Evolutionary conservation across 2,888 invertebrate genomes (phyloP), one percentile per base, ranked within the genome.

Genomic region (Limenitis arthemis): DNA sequence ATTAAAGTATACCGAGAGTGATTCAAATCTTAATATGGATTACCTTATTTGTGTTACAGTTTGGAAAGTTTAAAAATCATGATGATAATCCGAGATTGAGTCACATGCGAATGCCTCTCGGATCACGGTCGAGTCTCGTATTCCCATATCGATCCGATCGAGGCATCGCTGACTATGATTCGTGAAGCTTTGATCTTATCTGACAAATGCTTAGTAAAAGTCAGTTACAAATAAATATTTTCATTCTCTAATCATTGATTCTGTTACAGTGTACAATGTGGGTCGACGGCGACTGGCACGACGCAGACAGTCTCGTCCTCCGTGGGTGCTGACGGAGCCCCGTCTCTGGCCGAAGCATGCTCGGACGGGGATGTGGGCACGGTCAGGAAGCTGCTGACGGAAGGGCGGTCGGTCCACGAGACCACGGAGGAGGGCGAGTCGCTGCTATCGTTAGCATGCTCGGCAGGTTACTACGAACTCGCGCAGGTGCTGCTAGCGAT

Each of bases 341-440:
- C 93, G 62, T 94, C 95, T 47, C 87, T 97, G 62, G 95, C 95
- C 59, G 96, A 96, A 82, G 97, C 97, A 58, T 97, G 97, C 74
- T 94, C 94, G 59, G 96, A 96, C 87, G 97, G 97, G 62, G 97
- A 98, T 88, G 95, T 97, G 52, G 93, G 94, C 63, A 95, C 96
- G 20, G 97, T 98, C 51, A 91, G 94, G 66, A 95, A 96, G 78
- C 89, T 98, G 59, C 89, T 98, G 56, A 95, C 96, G 46, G 97
- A 98, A 82, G 97, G 97, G 47, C 91, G 96, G 54, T 95, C 94
- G 70, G 95, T 97, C 56, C 95, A 97, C 88, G 98, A 98, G 88
- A 96, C 97, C 61, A 97, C 96, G 55, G 98, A 98, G 82, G 98
- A 98, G 81, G 98, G 98, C 62, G 98, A 99, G 84, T 97, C 97